Conservation (phyloP, 2,113 vertebrate species). For the Nesospiza acunhae region DNA sequence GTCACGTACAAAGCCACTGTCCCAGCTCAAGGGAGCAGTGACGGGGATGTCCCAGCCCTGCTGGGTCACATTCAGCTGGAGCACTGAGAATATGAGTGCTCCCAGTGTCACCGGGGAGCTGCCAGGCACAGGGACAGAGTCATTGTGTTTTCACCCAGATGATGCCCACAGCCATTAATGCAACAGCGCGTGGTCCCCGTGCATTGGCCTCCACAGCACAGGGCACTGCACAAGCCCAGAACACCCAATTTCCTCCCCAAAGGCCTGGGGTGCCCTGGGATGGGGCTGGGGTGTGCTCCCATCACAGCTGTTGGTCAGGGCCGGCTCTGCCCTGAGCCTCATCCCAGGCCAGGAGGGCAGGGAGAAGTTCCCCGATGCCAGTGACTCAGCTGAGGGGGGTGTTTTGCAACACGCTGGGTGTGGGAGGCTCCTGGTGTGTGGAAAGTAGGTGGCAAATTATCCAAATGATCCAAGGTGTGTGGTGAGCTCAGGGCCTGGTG, state of each 20-base stretch:
- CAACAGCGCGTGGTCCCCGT: neutral
- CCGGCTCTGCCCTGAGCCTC: neutral
- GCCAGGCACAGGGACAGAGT: fast-evolving
- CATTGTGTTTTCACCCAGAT: neutral
- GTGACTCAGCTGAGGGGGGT: constrained; percentile 11
- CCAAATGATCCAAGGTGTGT: neutral
- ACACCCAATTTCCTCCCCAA: neutral
- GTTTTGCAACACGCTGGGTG: neutral
- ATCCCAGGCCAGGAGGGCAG: neutral
- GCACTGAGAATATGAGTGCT: neutral
- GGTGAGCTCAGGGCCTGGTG: neutral
- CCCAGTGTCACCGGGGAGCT: neutral
- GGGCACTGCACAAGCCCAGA: neutral
- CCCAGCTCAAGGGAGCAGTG: neutral
- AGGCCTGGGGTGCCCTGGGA: neutral
- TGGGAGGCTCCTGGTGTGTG: neutral
- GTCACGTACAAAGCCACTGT: neutral
- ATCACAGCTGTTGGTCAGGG: fast-evolving
- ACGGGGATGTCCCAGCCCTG: neutral
- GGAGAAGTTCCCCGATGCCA: neutral
- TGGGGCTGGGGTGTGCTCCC: neutral
- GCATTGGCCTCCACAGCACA: fast-evolving
- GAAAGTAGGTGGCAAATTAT: neutral
- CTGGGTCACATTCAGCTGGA: neutral
- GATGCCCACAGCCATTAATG: neutral